Percentiles rank a stretch among this genome's conserved stretches.
phyloP scores from a whole-genome alignment of 1,140 invertebrate species.

The Ceratina japonica region DNA sequence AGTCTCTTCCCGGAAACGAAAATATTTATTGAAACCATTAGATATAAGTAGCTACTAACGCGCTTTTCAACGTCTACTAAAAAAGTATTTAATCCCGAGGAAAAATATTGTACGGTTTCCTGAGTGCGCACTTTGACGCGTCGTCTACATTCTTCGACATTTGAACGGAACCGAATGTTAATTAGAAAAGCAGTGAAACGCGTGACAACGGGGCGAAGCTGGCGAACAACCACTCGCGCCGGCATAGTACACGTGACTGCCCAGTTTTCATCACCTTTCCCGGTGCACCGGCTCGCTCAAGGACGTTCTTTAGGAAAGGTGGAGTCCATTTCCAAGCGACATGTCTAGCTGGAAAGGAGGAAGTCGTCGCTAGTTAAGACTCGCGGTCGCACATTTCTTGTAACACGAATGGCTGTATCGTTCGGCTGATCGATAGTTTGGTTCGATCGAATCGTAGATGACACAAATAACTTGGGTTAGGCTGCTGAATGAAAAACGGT shows the following conservation, averaged over 20 bases:
- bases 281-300: conserved; percentile 62
- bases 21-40: background rate
- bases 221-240: conserved; percentile 45
- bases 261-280: conserved; percentile 69
- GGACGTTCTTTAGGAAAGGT: conserved; percentile 64
- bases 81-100: background rate
- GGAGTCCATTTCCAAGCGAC: conserved; percentile 56
- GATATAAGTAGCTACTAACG: background rate
- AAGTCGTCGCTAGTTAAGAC: conserved; percentile 41
- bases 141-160: background rate
- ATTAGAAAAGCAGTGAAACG: conserved; percentile 9
- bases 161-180: background rate
- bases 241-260: conserved; percentile 68
- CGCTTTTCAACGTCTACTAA: background rate
- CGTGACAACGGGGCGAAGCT: conserved; percentile 12
- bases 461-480: background rate
- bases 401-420: conserved; percentile 17
- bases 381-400: conserved; percentile 16
- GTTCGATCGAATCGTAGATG: background rate
- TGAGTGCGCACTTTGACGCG: background rate
- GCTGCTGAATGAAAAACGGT: conserved; percentile 22
- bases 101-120: too few species aligned
- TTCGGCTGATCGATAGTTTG: conserved; percentile 14
- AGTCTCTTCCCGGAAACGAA: background rate
- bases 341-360: conserved; percentile 55